Conservation (phyloP, 2,797 vertebrate species). For the Trichosurus vulpecula region DNA sequence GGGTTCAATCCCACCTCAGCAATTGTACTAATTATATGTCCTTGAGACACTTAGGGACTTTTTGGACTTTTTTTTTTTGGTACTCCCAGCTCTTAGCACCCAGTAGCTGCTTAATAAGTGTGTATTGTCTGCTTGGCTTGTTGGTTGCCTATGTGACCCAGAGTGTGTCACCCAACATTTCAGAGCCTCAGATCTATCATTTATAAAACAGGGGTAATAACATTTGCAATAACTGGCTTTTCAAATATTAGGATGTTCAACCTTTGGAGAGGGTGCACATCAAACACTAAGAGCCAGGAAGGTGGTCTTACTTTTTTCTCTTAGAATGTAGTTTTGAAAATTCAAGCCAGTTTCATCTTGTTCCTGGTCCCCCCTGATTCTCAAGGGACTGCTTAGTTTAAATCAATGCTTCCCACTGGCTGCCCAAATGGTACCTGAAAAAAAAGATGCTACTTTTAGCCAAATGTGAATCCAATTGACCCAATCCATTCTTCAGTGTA, state of each 20-base stretch:
- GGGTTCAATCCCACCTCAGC: background rate
- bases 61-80: background rate
- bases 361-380: background rate
- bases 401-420: background rate
- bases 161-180: background rate
- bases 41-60: background rate
- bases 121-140: background rate
- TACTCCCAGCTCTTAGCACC: background rate
- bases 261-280: background rate
- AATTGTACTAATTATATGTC: background rate
- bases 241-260: background rate
- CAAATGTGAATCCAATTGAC: background rate
- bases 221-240: background rate
- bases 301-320: background rate
- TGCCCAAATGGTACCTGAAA: background rate
- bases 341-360: background rate
- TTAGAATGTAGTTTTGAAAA: background rate
- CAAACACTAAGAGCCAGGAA: background rate
- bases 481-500: background rate
- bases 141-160: background rate
- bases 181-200: background rate
- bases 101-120: background rate
- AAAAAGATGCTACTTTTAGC: background rate
- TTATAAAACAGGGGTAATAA: background rate
- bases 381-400: background rate